Conservation (phyloP, 2,797 vertebrate genomes). For the Sebastes kiyomatsui region DNA sequence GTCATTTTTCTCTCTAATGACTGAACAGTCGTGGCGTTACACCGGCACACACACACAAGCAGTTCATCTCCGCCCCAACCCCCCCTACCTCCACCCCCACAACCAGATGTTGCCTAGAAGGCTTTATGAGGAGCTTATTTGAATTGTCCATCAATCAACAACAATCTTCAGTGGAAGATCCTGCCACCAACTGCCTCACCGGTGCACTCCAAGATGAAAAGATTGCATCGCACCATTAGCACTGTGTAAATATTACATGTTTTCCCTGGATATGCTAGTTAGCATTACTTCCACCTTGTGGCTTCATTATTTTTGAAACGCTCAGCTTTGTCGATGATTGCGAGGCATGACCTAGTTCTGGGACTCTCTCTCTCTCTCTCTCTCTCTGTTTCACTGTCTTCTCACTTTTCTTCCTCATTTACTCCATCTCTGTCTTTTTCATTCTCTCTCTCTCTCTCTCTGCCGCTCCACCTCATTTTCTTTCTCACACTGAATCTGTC, state of each 20-base stretch:
- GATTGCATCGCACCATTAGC: conserved; percentile 72
- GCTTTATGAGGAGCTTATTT: conserved; percentile 65
- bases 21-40: conserved; percentile 41
- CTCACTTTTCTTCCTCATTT: conserved; percentile 61
- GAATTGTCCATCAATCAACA: conserved; percentile 77
- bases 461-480: conserved; percentile 51
- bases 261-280: conserved; percentile 79
- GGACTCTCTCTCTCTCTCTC: conserved; percentile 1
- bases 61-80: conserved; percentile 36
- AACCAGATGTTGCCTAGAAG: conserved; percentile 73
- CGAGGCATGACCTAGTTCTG: conserved; percentile 79
- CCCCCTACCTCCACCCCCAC: conserved; percentile 2
- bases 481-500: conserved; percentile 33
- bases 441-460: conserved; percentile 1
- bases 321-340: conserved; percentile 73
- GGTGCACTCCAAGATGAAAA: conserved; percentile 60
- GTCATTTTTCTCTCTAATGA: conserved; percentile 59
- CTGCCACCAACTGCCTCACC: conserved; percentile 48
- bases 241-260: conserved; percentile 80
- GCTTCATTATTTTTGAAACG: conserved; percentile 81
- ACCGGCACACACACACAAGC: conserved; percentile 10
- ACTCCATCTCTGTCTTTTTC: conserved; percentile 39
- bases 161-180: conserved; percentile 45
- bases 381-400: conserved; percentile 50
- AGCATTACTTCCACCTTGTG: conserved; percentile 81